phyloP scores from a whole-genome alignment of 2,113 vertebrate species.

The Trichechus manatus region DNA sequence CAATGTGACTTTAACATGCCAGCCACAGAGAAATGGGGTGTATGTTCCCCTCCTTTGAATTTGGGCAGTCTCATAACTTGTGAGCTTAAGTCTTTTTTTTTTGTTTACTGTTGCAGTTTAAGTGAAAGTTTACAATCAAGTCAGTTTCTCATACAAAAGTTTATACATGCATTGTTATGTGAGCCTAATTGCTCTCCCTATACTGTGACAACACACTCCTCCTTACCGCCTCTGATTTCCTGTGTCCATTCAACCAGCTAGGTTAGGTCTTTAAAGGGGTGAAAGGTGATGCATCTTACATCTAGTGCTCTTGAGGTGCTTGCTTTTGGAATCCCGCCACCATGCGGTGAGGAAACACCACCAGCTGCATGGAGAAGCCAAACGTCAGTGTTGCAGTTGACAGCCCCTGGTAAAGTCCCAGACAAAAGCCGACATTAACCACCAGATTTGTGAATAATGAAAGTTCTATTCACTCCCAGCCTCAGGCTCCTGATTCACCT shows the following conservation, averaged over 20 bases:
- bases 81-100: too few relatives aligned
- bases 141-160: too few relatives aligned
- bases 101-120: too few relatives aligned
- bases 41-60: not conserved
- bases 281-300: not conserved
- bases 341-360: slow-evolving; percentile 16
- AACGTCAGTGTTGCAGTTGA: not conserved
- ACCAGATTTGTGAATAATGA: not conserved
- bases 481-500: not conserved
- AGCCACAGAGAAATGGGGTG: not conserved
- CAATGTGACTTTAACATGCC: not conserved
- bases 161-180: too few relatives aligned
- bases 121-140: too few relatives aligned
- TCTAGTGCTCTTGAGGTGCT: not conserved
- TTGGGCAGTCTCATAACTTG: not conserved
- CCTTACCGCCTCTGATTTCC: too few relatives aligned
- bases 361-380: not conserved
- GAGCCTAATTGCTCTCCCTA: too few relatives aligned
- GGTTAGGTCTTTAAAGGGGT: slow-evolving; percentile 17
- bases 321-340: slow-evolving; percentile 14
- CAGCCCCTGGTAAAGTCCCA: not conserved
- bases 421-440: slow-evolving; percentile 19
- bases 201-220: too few relatives aligned
- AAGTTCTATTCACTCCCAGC: slow-evolving; percentile 22
- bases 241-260: too few relatives aligned